Evolutionary conservation across 2,888 invertebrate species (phyloP), one percentile per base, ranked within the genome.

Genomic region (Pheosia gnoma): DNA sequence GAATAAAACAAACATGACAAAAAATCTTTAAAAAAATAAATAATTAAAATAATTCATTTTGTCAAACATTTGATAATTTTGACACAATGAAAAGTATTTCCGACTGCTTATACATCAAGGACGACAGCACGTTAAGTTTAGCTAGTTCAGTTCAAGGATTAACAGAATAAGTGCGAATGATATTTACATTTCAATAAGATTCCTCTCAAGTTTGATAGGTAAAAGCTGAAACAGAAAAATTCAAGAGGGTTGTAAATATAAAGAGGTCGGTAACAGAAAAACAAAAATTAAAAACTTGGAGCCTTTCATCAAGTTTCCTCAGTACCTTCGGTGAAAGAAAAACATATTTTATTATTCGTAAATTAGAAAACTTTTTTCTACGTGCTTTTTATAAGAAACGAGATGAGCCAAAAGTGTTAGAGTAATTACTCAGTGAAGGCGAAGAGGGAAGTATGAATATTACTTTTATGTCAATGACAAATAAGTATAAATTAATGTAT

Each of bases 291-390:
- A 87, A 25, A 89, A 89, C 84, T 87, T 85, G 81, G 86, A 80
- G 82, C 86, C 83, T 86, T 88, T 87, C 87, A 88, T 87, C 86
- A 86, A 85, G 78, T 89, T 87, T 85, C 74, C 71, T 84, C 82
- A 77, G 81, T 85, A 81, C 83, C 82, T 84, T 82, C 82, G 83
- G 83, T 83, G 75, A 81, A 83, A 82, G 83, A 84, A 85, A 89
- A 87, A 87, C 83, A 86, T 87, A 86, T 88, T 87, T 88, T 87
- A 86, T 87, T 88, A 87, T 88, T 89, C 86, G 80, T 86, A 90
- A 89, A 90, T 90, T 90, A 88, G 85, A 89, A 89, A 90, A 90
- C 80, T 90, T 90, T 87, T 82, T 83, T 82, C 78, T 80, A 79
- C 80, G 82, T 85, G 80, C 77, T 86, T 83, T 81, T 81, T 75